A percentile compares a stretch with the other conserved stretches of the same genome.
Conservation (phyloP, 2,113 vertebrate species). For the Apteryx owenii region DNA sequence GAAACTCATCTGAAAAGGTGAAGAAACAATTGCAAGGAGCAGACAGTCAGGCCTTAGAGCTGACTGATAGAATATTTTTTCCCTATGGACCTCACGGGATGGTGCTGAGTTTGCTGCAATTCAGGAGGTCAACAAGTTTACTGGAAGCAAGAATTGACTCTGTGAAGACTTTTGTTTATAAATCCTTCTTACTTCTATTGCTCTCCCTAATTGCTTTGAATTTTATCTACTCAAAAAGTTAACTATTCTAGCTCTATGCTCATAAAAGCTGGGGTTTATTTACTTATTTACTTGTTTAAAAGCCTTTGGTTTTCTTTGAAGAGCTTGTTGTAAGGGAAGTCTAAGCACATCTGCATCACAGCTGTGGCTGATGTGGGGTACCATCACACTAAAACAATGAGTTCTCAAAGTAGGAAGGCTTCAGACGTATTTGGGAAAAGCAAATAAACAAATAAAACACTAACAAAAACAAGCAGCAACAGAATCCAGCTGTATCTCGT, state of each 20-base stretch:
- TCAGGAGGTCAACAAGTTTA: not conserved
- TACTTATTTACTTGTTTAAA: not conserved
- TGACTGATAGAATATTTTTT: not conserved
- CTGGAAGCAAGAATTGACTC: not conserved
- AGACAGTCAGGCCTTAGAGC: not conserved
- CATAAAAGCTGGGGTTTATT: not conserved
- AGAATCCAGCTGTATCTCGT: not conserved
- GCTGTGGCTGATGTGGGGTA: not conserved
- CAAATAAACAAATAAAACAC: not conserved
- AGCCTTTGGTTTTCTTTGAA: not conserved
- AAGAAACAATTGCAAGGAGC: not conserved
- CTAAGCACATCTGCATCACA: not conserved
- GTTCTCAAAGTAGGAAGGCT: not conserved
- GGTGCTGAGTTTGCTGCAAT: not conserved
- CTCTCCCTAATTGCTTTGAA: not conserved
- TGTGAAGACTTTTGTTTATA: not conserved
- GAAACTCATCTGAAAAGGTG: not conserved
- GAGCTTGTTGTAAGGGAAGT: not conserved
- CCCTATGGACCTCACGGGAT: not conserved
- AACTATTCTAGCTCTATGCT: not conserved
- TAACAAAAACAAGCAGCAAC: not conserved
- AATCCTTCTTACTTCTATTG: not conserved
- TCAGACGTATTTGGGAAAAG: not conserved
- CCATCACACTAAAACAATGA: not conserved
- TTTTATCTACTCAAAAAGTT: not conserved